A percentile compares a stretch with the other conserved stretches of the same genome.
Conservation (phyloP, 2,797 vertebrate species). For the Rhincodon typus region DNA sequence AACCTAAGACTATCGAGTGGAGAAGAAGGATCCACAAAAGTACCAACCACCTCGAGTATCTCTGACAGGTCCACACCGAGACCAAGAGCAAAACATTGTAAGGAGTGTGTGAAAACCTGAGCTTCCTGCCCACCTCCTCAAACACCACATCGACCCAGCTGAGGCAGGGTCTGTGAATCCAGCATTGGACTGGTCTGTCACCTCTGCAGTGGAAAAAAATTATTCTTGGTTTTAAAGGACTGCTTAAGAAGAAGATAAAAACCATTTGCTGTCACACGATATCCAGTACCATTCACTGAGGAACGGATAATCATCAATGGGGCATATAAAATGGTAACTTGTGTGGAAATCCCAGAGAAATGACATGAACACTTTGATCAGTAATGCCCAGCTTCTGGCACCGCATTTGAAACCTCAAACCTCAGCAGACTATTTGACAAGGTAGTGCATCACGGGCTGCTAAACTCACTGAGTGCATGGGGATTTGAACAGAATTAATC, state of each 20-base stretch:
- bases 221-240: too few relatives aligned
- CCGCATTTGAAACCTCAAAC: background rate
- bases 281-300: background rate
- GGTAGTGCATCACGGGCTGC: background rate
- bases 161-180: too few relatives aligned
- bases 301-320: background rate
- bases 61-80: too few relatives aligned
- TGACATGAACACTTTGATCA: background rate
- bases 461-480: background rate
- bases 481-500: background rate
- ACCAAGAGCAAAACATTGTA: too few relatives aligned
- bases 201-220: too few relatives aligned
- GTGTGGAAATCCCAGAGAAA: background rate
- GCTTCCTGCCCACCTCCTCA: too few relatives aligned
- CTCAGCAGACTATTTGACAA: background rate
- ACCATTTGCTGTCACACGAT: background rate
- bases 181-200: too few relatives aligned
- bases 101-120: too few relatives aligned
- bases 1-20: too few relatives aligned
- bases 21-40: too few relatives aligned
- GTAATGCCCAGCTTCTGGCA: background rate
- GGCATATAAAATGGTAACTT: background rate
- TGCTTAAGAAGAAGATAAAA: background rate
- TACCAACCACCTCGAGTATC: too few relatives aligned
- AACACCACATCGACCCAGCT: too few relatives aligned